These are phyloP conservation scores for Oenanthe melanoleuca DNA, from an alignment of 2,113 vertebrate species.

Conservation along the genomic window DNA sequence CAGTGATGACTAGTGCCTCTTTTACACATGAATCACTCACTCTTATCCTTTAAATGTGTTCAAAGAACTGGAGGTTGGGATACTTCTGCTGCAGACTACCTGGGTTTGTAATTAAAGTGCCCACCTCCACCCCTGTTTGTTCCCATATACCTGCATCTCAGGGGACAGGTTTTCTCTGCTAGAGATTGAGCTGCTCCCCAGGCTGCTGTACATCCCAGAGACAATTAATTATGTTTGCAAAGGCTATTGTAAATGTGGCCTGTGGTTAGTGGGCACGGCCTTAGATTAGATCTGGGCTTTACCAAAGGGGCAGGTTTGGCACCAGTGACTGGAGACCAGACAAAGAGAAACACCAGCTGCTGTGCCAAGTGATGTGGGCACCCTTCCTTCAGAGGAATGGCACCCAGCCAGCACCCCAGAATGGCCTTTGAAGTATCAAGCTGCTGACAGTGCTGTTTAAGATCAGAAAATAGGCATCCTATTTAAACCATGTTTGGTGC, in stretches of 20 bases:
- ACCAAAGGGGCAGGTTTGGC: neutral
- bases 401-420: neutral
- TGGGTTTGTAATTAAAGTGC: neutral
- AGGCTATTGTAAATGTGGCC: neutral
- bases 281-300: neutral
- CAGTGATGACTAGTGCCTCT: neutral
- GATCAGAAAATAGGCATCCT: neutral
- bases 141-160: neutral
- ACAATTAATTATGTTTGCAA: neutral
- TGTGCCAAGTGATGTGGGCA: neutral
- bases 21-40: neutral
- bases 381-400: neutral
- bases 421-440: conserved; percentile 15
- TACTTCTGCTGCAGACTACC: neutral
- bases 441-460: conserved; percentile 36
- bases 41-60: conserved; percentile 1
- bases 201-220: neutral
- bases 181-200: neutral
- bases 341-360: neutral
- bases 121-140: neutral
- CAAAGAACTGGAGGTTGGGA: neutral
- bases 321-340: neutral
- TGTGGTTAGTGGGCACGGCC: neutral
- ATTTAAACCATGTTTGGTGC: neutral
- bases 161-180: neutral